Base-by-base conservation (phyloP, 2,113 vertebrate genomes). In the Hyaena hyaena region DNA sequence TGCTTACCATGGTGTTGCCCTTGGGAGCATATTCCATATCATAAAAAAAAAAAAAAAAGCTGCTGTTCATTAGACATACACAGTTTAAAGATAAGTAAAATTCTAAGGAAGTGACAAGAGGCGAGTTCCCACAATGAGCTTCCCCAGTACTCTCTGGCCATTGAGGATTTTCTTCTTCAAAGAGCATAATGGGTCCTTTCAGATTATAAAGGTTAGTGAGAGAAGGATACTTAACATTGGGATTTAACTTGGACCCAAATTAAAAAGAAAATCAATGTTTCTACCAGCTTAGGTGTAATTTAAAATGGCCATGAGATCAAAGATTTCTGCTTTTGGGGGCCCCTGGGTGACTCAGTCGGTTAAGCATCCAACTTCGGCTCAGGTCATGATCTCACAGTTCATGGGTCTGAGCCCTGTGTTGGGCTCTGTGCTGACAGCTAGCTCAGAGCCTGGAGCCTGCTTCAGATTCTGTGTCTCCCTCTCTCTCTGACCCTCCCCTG, bases 201-300 rank as follows among this genome's bases (percentile, higher is more conserved):
- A 76, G 58, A 76, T 85, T 43, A 48, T n/a, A 86, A 82, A 66
- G 23, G 5, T 55, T 82, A 86, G 21, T 87, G 61, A 77, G 39
- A 50, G 35, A 61, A 53, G 53, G 33, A 63, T 69, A n/a, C 3
- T 23, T 17, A 88, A 16, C 8, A 43, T 10, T 73, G 71, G 50
- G 68, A 61, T 76, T 95, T 61, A 90, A 88, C n/a, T 91, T 91
- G 82, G 7, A 83, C 63, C n/a, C 48, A 69, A 43, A 71, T 39
- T 53, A 10, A 3, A 63, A 12, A 63, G 80, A 48, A 74, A 61
- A 50, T 88, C 31, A 71, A n/a, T 83, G n/a, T 28, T 58, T 90
- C 19, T 43, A 4, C 28, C 17, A 96, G 33, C n/a, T 31, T 71
- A 33, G 43, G 50, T 43, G 5, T 61, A 48, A 63, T 39, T 76